phyloP scores from a whole-genome alignment of 2,888 invertebrate genomes.

The Caenorhabditis imperialis region DNA sequence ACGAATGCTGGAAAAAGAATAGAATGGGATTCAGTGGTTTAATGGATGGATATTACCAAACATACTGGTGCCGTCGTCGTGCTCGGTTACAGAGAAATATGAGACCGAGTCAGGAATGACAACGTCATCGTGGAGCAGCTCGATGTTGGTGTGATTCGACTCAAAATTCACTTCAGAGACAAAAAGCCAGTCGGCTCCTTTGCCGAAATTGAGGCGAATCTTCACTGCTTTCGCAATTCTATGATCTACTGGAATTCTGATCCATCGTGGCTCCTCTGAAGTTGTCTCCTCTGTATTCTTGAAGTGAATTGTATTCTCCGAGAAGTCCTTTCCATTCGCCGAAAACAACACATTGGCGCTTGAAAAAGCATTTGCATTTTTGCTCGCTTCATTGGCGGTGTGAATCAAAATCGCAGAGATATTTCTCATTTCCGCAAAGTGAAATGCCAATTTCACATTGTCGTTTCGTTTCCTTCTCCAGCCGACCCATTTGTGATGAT shows the following conservation, averaged over 20 bases:
- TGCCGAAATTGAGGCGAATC: slow-evolving; percentile 63
- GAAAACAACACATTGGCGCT: slow-evolving; percentile 56
- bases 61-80: slow-evolving; percentile 46
- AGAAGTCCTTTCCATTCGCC: slow-evolving; percentile 59
- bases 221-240: slow-evolving; percentile 86
- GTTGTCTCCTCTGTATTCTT: slow-evolving; percentile 59
- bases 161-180: slow-evolving; percentile 73
- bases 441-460: slow-evolving; percentile 83
- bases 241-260: slow-evolving; percentile 87
- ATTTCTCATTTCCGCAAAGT: slow-evolving; percentile 89
- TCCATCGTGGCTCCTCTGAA: slow-evolving; percentile 83
- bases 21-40: too few species aligned
- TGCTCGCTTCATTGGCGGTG: slow-evolving; percentile 84
- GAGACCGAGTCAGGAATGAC: slow-evolving; percentile 50
- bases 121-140: slow-evolving; percentile 43
- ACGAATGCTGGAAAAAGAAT: slow-evolving; percentile 38
- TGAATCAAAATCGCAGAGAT: slow-evolving; percentile 88
- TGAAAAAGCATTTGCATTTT: slow-evolving; percentile 59
- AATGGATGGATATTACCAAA: too few species aligned
- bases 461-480: slow-evolving; percentile 82
- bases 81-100: slow-evolving; percentile 55
- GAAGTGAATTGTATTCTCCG: slow-evolving; percentile 59
- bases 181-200: slow-evolving; percentile 68
- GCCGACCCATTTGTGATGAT: slow-evolving; percentile 88
- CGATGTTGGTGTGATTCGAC: slow-evolving; percentile 52